Conservation (phyloP, 2,797 vertebrate genomes). For the Rhinogobio ventralis region DNA sequence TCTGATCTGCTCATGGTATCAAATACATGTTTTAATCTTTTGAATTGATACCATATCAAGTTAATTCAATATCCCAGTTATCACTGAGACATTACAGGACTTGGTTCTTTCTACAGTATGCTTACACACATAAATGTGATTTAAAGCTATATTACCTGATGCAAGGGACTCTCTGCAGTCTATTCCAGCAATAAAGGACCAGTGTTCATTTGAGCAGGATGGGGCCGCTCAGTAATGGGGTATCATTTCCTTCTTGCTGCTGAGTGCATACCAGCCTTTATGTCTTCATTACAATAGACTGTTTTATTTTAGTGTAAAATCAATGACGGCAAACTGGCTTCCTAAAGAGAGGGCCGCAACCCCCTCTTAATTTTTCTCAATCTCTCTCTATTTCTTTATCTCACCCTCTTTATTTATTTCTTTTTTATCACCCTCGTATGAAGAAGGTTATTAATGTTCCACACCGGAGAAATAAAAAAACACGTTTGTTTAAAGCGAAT, state of each 20-base stretch:
- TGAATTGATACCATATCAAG: constrained; percentile 45
- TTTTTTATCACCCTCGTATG: neutral
- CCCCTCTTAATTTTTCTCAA: neutral
- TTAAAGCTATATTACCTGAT: constrained; percentile 27
- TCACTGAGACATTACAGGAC: neutral
- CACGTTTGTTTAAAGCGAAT: neutral
- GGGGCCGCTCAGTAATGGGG: constrained; percentile 35
- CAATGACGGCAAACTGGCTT: constrained; percentile 58
- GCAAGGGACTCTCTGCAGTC: neutral
- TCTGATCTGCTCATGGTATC: constrained; percentile 38
- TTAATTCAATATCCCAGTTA: constrained; percentile 42
- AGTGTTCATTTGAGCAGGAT: constrained; percentile 39
- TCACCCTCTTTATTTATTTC: constrained; percentile 3
- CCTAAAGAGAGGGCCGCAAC: constrained; percentile 47
- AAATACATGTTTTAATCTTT: constrained; percentile 33
- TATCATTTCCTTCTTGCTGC: constrained; percentile 54
- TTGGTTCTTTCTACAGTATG: neutral
- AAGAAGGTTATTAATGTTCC: constrained; percentile 4
- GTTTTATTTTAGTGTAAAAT: constrained; percentile 69
- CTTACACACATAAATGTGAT: constrained; percentile 29
- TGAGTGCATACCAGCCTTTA: constrained; percentile 59
- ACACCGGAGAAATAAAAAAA: neutral
- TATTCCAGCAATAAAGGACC: constrained; percentile 6
- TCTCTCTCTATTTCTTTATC: neutral
- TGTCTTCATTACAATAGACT: constrained; percentile 61